Conservation (phyloP, 2,797 vertebrate genomes). For the Arnoldichthys spilopterus region DNA sequence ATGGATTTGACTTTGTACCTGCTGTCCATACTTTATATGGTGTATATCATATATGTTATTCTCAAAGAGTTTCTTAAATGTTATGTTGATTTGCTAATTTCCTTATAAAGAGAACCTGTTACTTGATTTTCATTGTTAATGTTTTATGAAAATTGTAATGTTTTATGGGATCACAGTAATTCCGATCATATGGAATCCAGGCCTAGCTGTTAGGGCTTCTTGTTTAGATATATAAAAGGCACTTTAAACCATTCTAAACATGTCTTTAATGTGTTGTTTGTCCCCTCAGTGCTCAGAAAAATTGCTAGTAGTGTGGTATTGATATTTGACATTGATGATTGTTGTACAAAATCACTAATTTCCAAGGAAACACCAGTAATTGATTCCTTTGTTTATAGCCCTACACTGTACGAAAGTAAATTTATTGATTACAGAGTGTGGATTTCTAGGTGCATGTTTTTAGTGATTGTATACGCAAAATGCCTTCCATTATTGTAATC, state of each 20-base stretch:
- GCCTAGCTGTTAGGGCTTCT: not conserved
- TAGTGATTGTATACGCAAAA: not conserved
- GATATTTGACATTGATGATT: not conserved
- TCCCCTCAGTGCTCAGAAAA: constrained; percentile 17
- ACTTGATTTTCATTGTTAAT: not conserved
- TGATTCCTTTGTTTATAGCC: constrained; percentile 11
- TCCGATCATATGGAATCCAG: not conserved
- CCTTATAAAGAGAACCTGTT: not conserved
- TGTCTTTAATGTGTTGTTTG: constrained; percentile 5
- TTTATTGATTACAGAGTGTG: not conserved
- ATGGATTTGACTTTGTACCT: not conserved
- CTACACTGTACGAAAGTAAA: not conserved
- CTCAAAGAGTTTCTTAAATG: too few relatives aligned
- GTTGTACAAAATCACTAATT: constrained; percentile 6
- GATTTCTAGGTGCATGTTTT: not conserved
- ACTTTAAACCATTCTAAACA: not conserved
- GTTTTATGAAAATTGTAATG: not conserved
- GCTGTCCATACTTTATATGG: not conserved
- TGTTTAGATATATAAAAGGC: not conserved
- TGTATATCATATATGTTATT: not conserved
- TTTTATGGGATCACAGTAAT: not conserved
- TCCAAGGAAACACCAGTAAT: not conserved
- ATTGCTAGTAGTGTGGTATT: not conserved
- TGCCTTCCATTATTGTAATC: not conserved
- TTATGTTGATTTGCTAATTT: too few relatives aligned